phyloP scores from a whole-genome alignment of 2,797 vertebrate genomes.

The Pelochelys cantorii region DNA sequence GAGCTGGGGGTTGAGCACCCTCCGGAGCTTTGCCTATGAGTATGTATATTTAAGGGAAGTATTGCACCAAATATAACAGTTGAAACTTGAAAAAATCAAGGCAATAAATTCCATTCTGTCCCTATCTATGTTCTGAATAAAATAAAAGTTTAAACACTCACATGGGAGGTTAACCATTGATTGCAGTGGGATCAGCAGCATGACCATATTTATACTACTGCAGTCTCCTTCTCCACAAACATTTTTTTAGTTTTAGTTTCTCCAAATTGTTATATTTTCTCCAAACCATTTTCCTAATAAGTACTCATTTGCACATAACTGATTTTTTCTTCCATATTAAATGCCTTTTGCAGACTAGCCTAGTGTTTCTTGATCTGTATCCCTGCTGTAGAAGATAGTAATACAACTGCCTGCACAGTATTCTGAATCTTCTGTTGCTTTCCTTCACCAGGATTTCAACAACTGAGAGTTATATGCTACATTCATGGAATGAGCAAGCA shows the following conservation, averaged over 20 bases:
- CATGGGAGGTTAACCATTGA: background rate
- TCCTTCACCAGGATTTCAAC: background rate
- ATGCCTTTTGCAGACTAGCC: background rate
- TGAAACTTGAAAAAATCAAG: background rate
- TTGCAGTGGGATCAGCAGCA: background rate
- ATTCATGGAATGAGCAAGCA: background rate
- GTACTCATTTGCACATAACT: background rate
- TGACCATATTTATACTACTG: background rate
- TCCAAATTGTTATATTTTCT: background rate
- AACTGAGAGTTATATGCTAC: fast-evolving
- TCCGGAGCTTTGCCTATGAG: no score
- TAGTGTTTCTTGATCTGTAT: background rate
- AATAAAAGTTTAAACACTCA: background rate
- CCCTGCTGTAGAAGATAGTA: background rate
- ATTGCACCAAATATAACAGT: background rate
- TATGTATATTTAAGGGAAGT: background rate
- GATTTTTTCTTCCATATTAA: background rate
- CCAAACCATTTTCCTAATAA: background rate
- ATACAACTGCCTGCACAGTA: background rate
- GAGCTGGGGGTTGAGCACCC: no score
- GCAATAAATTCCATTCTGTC: background rate
- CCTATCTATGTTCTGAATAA: background rate
- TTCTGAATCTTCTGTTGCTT: background rate
- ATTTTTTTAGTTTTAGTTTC: background rate
- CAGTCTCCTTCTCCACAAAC: background rate